These are phyloP conservation scores for Atta colombica DNA, from an alignment of 1,140 invertebrate species.

Conservation along the genomic window DNA sequence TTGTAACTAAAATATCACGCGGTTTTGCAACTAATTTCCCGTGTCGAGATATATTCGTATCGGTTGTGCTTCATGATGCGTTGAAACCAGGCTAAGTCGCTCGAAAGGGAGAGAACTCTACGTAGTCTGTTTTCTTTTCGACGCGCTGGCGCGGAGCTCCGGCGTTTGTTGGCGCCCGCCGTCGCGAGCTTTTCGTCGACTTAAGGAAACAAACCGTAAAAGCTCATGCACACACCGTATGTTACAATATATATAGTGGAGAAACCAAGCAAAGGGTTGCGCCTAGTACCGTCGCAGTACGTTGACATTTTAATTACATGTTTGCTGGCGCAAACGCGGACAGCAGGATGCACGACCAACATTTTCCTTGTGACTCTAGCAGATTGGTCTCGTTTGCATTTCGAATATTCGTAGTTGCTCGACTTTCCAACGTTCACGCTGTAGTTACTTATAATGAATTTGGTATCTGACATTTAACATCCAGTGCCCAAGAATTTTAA, in stretches of 20 bases:
- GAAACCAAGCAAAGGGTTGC: conserved; percentile 5
- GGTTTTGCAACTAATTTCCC: conserved; percentile 16
- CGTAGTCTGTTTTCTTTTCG: conserved; percentile 59
- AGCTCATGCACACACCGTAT: not conserved
- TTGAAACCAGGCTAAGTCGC: conserved; percentile 27
- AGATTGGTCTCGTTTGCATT: conserved; percentile 21
- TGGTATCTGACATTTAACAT: not conserved
- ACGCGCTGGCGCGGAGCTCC: conserved; percentile 25
- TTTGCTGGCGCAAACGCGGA: conserved; percentile 19
- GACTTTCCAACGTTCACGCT: not conserved
- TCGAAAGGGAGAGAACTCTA: not conserved
- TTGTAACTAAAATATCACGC: not conserved
- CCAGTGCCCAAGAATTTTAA: not conserved
- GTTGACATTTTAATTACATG: conserved; percentile 62
- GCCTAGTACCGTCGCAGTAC: conserved; percentile 24
- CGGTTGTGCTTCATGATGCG: conserved; percentile 29
- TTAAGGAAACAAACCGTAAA: conserved; percentile 57
- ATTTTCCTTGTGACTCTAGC: not conserved
- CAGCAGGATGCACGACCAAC: conserved; percentile 32
- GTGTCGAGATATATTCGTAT: conserved; percentile 19
- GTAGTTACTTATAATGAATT: conserved; percentile 11
- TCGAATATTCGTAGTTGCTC: not conserved
- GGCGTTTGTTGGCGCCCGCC: conserved; percentile 26
- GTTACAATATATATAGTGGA: not conserved
- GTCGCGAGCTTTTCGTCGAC: conserved; percentile 33